Percentiles rank a stretch among this genome's conserved stretches.
Conservation (phyloP, 2,113 vertebrate genomes). For the Myiagra hebetior region DNA sequence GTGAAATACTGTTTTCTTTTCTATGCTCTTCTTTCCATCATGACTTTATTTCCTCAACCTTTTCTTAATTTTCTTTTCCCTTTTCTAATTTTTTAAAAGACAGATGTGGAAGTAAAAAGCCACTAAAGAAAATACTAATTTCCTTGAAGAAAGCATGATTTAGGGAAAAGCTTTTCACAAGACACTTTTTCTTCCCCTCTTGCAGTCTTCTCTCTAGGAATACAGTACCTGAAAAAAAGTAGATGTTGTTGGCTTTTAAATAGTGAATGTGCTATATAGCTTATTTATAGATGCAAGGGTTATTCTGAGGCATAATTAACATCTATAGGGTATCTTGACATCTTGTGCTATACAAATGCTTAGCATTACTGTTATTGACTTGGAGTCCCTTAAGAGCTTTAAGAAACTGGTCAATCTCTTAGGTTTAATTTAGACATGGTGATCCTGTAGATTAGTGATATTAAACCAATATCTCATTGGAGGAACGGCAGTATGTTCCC, state of each 20-base stretch:
- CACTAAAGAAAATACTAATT: background rate
- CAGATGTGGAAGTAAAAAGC: background rate
- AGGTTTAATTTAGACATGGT: background rate
- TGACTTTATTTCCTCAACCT: background rate
- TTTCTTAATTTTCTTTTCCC: background rate
- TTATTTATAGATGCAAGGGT: background rate
- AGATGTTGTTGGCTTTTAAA: background rate
- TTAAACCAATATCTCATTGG: slow-evolving; percentile 18
- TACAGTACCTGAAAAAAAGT: background rate
- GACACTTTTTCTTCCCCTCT: background rate
- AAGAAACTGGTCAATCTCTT: background rate
- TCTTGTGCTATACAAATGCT: background rate
- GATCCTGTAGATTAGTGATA: background rate
- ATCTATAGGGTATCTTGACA: background rate
- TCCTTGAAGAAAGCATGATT: background rate
- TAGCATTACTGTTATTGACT: background rate
- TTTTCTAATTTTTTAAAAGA: background rate
- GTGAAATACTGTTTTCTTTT: background rate
- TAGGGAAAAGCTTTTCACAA: background rate
- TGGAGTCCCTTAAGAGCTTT: background rate
- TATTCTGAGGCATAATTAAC: background rate
- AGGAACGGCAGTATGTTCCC: background rate
- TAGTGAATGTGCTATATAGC: background rate
- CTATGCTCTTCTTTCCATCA: background rate
- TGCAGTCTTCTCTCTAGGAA: background rate